Evolutionary conservation across 2,888 invertebrate species (phyloP), one percentile per base, ranked within the genome.

Genomic region (Mellilla xanthometata): DNA sequence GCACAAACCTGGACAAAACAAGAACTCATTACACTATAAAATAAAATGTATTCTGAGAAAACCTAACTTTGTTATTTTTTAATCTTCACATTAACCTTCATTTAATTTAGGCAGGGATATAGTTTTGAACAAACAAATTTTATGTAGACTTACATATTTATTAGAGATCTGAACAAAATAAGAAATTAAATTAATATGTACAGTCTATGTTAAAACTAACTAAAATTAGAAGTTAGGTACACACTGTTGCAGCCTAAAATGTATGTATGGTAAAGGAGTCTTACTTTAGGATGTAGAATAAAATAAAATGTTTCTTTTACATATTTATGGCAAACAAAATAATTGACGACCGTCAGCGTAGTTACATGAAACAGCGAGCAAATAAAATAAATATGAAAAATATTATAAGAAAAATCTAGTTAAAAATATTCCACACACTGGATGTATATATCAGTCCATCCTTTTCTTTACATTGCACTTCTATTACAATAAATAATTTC

Each of bases 1-100:
- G 91, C 91, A 9, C 91, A 93, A 63, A 93, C 93, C 10, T 94
- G 94, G 94, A 93, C 91, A 9, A 91, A 91, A 52, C 78, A 85
- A 62, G 87, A 89, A 62, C 66, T 73, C 8, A 64, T 80, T 33
- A 77, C 73, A 34, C 76, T 81, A 72, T 86, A 65, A 83, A 81
- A 76, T 78, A 77, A 66, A 82, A 39, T 43, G 44, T 46, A 47
- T 55, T 53, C 13, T 22, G 13, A 12, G 56, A 57, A 54, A 5
- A 15, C 15, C 15, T 19, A 19, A 5, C 1, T 19, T 19, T 3
- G 15, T 19, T 19, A 3, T 19, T 1, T 6, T 19, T 19, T 6
- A 19, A 19, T 2, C 15, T 2, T 3, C 3, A 15, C 5, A 15
- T 15, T 15, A 15, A 6, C 3, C 4, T 19, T 3, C 15, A 5